phyloP scores from a whole-genome alignment of 2,888 invertebrate species.

The Amiota mariae region DNA sequence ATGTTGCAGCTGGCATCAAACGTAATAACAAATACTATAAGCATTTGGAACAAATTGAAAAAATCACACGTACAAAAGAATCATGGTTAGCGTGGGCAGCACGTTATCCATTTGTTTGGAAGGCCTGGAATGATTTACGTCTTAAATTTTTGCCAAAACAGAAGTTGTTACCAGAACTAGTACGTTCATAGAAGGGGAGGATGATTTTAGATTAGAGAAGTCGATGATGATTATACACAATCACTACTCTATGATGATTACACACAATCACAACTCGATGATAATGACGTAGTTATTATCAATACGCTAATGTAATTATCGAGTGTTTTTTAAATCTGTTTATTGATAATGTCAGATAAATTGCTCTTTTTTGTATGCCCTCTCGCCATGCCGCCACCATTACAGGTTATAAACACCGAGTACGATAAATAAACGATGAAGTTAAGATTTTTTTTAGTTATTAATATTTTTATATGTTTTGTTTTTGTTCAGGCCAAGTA shows the following conservation, averaged over 20 bases:
- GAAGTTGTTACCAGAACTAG: constrained; percentile 69
- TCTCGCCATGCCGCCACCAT: no score
- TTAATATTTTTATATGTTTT: no score
- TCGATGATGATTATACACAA: no score
- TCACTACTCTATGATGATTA: no score
- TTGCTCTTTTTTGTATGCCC: constrained; percentile 28
- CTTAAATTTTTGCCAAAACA: constrained; percentile 64
- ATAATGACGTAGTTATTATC: not conserved
- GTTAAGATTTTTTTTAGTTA: no score
- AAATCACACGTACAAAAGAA: constrained; percentile 55
- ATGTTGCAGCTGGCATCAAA: constrained; percentile 56
- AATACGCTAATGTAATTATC: not conserved
- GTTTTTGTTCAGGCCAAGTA: not conserved
- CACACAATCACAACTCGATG: not conserved
- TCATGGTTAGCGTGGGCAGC: constrained; percentile 59
- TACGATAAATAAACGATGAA: no score
- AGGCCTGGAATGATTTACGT: constrained; percentile 57
- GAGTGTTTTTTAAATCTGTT: not conserved
- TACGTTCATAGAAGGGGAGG: constrained; percentile 55
- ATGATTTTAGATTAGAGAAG: no score
- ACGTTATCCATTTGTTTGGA: constrained; percentile 62
- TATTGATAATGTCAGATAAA: constrained; percentile 19
- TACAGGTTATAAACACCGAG: no score
- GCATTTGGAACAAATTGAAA: constrained; percentile 64
- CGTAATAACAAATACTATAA: constrained; percentile 67